Evolutionary conservation across 2,888 invertebrate species (phyloP).

Genomic region (Notodonta dromedarius): DNA sequence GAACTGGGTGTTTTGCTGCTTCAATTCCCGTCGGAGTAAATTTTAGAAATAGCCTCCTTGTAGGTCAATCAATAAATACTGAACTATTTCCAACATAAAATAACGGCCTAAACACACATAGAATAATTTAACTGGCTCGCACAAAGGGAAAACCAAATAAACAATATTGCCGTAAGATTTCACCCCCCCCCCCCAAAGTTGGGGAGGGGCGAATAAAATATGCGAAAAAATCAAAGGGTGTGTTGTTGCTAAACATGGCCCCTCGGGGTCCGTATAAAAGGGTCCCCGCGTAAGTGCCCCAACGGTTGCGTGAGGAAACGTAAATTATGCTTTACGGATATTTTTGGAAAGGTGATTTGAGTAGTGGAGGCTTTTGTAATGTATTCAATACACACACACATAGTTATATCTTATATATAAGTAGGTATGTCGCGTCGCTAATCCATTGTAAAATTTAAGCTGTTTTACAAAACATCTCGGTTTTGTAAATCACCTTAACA

Average conservation of each 20-base stretch:
- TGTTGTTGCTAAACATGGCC: constrained; percentile 50
- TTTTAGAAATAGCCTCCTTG: too few species aligned
- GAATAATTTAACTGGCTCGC: constrained; percentile 28
- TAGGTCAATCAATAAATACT: too few species aligned
- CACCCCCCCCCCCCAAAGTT: constrained; percentile 26
- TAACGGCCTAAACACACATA: constrained; percentile 24
- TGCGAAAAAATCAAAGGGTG: constrained; percentile 60
- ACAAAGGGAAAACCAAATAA: constrained; percentile 40
- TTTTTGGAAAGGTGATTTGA: too few species aligned
- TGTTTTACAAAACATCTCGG: too few species aligned
- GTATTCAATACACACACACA: too few species aligned
- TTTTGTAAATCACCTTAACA: too few species aligned
- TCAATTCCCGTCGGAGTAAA: too few species aligned
- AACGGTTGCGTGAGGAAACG: constrained; percentile 30
- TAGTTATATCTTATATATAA: too few species aligned
- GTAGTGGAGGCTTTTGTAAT: too few species aligned
- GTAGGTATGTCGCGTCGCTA: too few species aligned
- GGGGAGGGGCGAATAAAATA: constrained; percentile 40
- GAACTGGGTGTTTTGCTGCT: too few species aligned
- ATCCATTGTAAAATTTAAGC: too few species aligned
- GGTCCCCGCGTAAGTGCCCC: constrained; percentile 38
- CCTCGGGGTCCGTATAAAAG: constrained; percentile 30
- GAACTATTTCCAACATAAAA: constrained; percentile 4
- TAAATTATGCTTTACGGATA: background rate
- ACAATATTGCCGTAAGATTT: constrained; percentile 39